Base-by-base conservation (phyloP, 2,113 vertebrate genomes). In the Dinomys branickii region DNA sequence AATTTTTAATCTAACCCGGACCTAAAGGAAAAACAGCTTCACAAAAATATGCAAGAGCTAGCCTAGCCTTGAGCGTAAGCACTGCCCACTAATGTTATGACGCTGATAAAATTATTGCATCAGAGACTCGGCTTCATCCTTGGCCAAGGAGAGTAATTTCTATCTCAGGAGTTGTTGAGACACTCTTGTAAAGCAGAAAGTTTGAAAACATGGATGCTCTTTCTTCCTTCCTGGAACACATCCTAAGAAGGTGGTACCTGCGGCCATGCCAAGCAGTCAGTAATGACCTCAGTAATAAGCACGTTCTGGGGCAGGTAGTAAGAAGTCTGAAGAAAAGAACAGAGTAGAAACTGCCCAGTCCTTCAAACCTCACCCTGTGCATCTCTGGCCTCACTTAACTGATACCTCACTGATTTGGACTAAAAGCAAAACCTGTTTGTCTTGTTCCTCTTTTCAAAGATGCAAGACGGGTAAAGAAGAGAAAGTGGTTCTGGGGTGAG, bases 381-480 rank as follows among this genome's bases (percentile, higher is more conserved):
- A 30, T 77, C 77, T 77, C 89, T 84, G 86, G 50, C 56, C 80
- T 94, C 75, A 71, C 75, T 85, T 16, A 71, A 24, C 47, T 11
- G 44, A 19, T 12, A 83, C 33, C 85, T 80, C 17, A 41, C 24
- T 1, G 35, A 82, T 88, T 16, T 50, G 75, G 84, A 90, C 85
- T 81, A 88, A 95, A 91, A 87, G 88, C 93, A 80, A 97, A 98
- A 97, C 90, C 90, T 83, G 90, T 95, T 96, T 77, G 69, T 85
- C 90, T 94, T 52, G 56, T 97, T 88, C 47, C 47, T 85, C 65
- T 93, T 95, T 86, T 50, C 52, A 89, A 3, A 69, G 89, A 89
- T 67, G 65, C 8, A 8, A 4, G 28, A 35, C 56, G 67, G 78
- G 73, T 56, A 92, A 80, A 95, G 91, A 80, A 38, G 12, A 90